Base-by-base conservation (phyloP, 2,113 vertebrate genomes). In the Ploceus nigricollis region DNA sequence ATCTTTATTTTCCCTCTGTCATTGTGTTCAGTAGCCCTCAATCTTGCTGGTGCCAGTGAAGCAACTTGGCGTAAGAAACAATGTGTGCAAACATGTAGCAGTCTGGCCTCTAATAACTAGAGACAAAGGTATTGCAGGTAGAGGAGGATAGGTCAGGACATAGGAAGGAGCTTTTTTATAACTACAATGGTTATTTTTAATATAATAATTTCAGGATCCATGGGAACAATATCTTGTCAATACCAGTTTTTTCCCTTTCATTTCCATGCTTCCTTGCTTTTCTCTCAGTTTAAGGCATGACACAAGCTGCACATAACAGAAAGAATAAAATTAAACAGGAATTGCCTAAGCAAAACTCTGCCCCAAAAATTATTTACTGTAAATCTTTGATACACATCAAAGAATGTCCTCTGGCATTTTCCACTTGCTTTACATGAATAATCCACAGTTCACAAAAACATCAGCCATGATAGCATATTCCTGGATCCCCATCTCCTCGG, bases 321-420 rank as follows among this genome's bases (percentile, higher is more conserved):
- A 82, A 72, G 39, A 85, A 19, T 42, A 50, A 96, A 94, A 28
- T 50, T 87, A 93, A 92, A 87, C 75, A 93, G 75, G 82, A 96
- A 95, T 95, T 96, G 82, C 80, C 83, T 90, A 63, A 75, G 39
- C 45, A 85, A 76, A 61, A 42, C 27, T 60, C 61, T 96, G 48
- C 39, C n/a, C 39, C 47, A 48, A 82, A 89, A 70, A 44, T 40
- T 7, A 81, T 63, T 90, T 86, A 71, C 28, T 88, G 54, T 91
- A 66, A 88, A 66, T 81, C 56, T 69, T 42, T 65, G 39, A 56
- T 75, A 64, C 0, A 0, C 47, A 56, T 57, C 24, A 60, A 82
- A 81, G 58, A 83, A 76, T 60, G 30, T 86, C 44, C 63, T 88
- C 63, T 69, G 51, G 18, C 19, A 21, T 60, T 71, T 94, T 87